Evolutionary conservation across 1,140 invertebrate genomes (phyloP).

Genomic region (Druon quercuslanigerum): DNA sequence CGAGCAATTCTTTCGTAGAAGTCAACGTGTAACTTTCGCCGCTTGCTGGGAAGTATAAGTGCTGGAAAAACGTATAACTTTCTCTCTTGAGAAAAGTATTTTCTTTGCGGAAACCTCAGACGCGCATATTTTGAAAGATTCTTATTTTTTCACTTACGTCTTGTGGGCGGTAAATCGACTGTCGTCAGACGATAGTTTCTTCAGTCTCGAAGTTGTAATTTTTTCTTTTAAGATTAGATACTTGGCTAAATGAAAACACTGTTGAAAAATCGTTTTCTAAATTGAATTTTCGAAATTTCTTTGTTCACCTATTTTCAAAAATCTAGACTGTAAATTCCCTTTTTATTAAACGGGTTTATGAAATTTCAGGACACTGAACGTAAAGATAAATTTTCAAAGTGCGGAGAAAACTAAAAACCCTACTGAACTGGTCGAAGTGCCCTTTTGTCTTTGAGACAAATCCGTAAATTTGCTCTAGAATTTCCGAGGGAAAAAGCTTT

Average conservation of each 20-base stretch:
- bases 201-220: background rate
- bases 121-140: slow-evolving; percentile 28
- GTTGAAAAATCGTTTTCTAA: no score
- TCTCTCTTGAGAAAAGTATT: slow-evolving; percentile 53
- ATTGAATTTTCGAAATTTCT: no score
- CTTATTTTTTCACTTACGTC: background rate
- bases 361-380: no score
- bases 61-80: slow-evolving; percentile 48
- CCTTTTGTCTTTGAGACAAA: no score
- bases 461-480: no score
- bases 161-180: slow-evolving; percentile 5
- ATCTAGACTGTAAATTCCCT: no score
- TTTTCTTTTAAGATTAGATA: background rate
- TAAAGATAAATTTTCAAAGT: no score
- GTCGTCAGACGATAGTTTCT: background rate
- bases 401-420: no score
- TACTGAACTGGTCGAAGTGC: no score
- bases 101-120: slow-evolving; percentile 42
- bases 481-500: no score
- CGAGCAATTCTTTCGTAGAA: slow-evolving; percentile 36
- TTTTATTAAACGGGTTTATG: no score
- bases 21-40: slow-evolving; percentile 54
- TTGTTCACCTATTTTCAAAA: no score
- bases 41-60: slow-evolving; percentile 21
- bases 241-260: background rate